phyloP scores from a whole-genome alignment of 2,888 invertebrate species.

The Trichacis sp. region DNA sequence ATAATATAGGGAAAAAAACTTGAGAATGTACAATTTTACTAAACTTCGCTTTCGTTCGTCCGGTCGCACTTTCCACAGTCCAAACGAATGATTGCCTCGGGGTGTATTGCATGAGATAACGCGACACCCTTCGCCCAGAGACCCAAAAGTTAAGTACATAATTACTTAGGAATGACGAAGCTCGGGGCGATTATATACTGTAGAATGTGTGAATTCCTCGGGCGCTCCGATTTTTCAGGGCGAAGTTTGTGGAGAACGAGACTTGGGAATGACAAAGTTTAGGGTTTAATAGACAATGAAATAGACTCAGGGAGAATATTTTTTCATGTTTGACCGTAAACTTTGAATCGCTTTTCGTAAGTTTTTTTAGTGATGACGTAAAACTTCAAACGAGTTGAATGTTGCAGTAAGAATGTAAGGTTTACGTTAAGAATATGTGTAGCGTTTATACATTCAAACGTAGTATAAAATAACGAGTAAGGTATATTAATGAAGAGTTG shows the following conservation, averaged over 20 bases:
- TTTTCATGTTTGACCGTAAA: no score
- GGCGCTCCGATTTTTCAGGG: neutral
- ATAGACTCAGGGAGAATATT: no score
- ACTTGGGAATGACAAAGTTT: no score
- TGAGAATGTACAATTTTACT: constrained; percentile 52
- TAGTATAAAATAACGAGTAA: no score
- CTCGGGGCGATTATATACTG: constrained; percentile 43
- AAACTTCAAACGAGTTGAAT: no score
- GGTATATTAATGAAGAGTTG: no score
- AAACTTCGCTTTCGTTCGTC: constrained; percentile 23
- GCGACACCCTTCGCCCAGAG: constrained; percentile 48
- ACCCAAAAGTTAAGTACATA: constrained; percentile 62
- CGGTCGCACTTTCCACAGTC: constrained; percentile 24
- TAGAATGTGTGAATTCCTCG: constrained; percentile 48
- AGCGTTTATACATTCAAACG: no score
- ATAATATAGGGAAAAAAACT: constrained; percentile 54
- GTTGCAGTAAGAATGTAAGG: no score
- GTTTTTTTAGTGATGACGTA: no score
- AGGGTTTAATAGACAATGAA: no score
- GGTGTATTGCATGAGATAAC: constrained; percentile 54
- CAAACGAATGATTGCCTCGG: constrained; percentile 38
- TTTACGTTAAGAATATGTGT: no score
- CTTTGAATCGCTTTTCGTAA: no score
- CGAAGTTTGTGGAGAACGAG: neutral
- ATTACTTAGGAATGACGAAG: constrained; percentile 63